Evolutionary conservation across 2,888 invertebrate genomes (phyloP).

Genomic region (Macroteleia sp.): DNA sequence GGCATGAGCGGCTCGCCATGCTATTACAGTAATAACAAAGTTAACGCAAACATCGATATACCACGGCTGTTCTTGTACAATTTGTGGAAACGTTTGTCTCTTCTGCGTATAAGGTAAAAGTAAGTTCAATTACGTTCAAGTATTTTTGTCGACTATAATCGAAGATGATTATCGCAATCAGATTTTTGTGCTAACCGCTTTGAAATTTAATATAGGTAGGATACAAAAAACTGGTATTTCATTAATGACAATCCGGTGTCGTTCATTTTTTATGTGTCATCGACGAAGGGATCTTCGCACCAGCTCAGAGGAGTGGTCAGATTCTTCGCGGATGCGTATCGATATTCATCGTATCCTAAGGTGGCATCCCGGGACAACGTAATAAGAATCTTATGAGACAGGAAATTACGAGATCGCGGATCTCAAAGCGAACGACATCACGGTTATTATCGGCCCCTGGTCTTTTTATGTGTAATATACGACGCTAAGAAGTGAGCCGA

Average conservation of each 20-base stretch:
- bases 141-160: slow-evolving; percentile 17
- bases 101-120: slow-evolving; percentile 5
- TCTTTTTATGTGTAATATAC: slow-evolving; percentile 74
- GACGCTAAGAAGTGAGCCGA: slow-evolving; percentile 37
- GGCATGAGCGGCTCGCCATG: slow-evolving; percentile 20
- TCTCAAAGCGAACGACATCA: slow-evolving; percentile 73
- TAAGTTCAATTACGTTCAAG: slow-evolving; percentile 20
- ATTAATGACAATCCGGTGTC: slow-evolving; percentile 44
- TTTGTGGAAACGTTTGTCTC: slow-evolving; percentile 52
- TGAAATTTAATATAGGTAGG: slow-evolving; percentile 9
- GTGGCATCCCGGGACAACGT: slow-evolving; percentile 46
- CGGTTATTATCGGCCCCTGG: slow-evolving; percentile 81
- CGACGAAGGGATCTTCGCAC: slow-evolving; percentile 35
- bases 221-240: slow-evolving; percentile 31
- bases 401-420: slow-evolving; percentile 68
- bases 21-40: slow-evolving; percentile 49
- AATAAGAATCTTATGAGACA: slow-evolving; percentile 57
- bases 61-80: slow-evolving; percentile 17
- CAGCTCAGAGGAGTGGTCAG: slow-evolving; percentile 32
- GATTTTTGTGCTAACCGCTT: slow-evolving; percentile 27
- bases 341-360: slow-evolving; percentile 46
- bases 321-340: slow-evolving; percentile 39
- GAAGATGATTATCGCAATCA: slow-evolving; percentile 36
- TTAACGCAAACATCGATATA: slow-evolving; percentile 22
- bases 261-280: slow-evolving; percentile 46